Percentiles rank a stretch among this genome's conserved stretches.
phyloP scores from a whole-genome alignment of 2,797 vertebrate species.

The Scleropages formosus region DNA sequence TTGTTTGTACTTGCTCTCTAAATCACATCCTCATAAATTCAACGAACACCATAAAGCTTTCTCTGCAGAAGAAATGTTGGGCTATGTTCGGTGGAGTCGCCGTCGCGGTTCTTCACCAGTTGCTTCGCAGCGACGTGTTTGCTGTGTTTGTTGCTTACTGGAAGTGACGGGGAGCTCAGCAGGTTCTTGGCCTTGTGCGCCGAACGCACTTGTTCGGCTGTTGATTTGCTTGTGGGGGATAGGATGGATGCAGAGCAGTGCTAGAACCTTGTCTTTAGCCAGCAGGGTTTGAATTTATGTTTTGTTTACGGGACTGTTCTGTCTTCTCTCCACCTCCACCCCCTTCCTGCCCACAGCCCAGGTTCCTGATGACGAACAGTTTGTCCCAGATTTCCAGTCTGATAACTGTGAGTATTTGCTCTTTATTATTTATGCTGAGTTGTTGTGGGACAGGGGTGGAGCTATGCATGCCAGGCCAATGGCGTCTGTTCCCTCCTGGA shows the following conservation, averaged over 20 bases:
- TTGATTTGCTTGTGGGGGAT: background rate
- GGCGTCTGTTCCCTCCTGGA: background rate
- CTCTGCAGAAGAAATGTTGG: no score
- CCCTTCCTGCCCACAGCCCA: conserved; percentile 66
- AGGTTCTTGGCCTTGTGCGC: background rate
- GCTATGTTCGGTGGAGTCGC: no score
- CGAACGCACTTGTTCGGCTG: background rate
- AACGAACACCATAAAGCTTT: background rate
- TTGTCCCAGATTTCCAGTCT: conserved; percentile 95
- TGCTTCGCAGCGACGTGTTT: no score
- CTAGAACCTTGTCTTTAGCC: background rate
- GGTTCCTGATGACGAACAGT: conserved; percentile 91
- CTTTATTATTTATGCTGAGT: conserved; percentile 23
- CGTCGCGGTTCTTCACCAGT: no score
- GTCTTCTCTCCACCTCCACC: conserved; percentile 27
- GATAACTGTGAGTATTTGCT: conserved; percentile 81
- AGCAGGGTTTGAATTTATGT: background rate
- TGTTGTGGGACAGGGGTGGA: background rate
- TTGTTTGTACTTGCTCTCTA: background rate
- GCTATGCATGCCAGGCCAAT: conserved; percentile 6
- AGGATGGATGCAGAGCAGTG: background rate
- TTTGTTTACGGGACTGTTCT: background rate
- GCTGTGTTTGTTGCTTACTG: no score
- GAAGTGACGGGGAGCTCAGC: no score
- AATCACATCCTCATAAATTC: background rate